These are phyloP conservation scores for Triplophysa dalaica DNA, from an alignment of 2,113 vertebrate species.

Conservation along the genomic window DNA sequence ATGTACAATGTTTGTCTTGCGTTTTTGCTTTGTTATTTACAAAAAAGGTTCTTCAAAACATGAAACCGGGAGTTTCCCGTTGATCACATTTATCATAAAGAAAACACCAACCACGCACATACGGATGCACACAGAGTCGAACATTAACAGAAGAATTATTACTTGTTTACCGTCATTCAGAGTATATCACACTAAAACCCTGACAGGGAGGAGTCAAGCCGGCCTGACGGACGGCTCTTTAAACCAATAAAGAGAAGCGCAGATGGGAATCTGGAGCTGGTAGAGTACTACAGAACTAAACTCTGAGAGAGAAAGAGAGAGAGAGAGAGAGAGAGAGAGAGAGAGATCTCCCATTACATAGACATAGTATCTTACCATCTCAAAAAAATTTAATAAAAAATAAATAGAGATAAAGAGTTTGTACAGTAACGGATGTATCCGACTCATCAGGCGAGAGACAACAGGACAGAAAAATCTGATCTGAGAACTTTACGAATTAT, in stretches of 20 bases:
- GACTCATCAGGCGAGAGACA: no score
- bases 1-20: conserved; percentile 68
- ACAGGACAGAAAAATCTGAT: no score
- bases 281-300: conserved; percentile 45
- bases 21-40: conserved; percentile 61
- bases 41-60: conserved; percentile 69
- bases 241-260: conserved; percentile 72
- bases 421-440: no score
- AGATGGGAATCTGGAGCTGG: conserved; percentile 62
- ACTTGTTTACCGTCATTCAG: conserved; percentile 68
- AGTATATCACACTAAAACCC: conserved; percentile 71
- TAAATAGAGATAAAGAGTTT: no score
- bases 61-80: conserved; percentile 46
- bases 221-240: conserved; percentile 58
- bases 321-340: conserved; percentile 4
- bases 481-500: no score
- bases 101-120: conserved; percentile 73
- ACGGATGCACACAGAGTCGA: conserved; percentile 73
- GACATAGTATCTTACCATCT: neutral
- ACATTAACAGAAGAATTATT: conserved; percentile 73
- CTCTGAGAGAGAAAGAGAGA: conserved; percentile 25
- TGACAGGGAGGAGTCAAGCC: conserved; percentile 73
- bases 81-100: conserved; percentile 62
- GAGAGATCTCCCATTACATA: neutral
- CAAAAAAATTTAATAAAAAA: no score